A percentile compares a stretch with the other conserved stretches of the same genome.
phyloP scores from a whole-genome alignment of 2,888 invertebrate species.

The Hemicrepidius hirtus region DNA sequence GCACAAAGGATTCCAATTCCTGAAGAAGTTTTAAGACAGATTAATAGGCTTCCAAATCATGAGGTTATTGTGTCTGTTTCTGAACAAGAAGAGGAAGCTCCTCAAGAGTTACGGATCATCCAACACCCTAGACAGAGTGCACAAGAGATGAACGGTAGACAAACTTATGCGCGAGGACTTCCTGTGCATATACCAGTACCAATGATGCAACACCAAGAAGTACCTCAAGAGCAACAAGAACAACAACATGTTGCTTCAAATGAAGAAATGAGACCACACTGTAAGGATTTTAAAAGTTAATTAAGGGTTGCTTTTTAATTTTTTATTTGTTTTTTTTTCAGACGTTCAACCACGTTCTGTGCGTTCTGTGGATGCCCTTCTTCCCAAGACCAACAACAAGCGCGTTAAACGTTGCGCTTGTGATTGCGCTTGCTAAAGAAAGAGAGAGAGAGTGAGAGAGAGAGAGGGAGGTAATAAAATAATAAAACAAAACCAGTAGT shows the following conservation, averaged over 20 bases:
- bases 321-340: constrained; percentile 70
- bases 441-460: too few species aligned
- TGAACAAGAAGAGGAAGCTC: constrained; percentile 54
- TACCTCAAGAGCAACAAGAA: constrained; percentile 54
- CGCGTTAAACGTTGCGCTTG: constrained; percentile 85
- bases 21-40: constrained; percentile 70
- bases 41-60: constrained; percentile 68
- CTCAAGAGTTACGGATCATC: constrained; percentile 61
- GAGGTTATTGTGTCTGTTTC: constrained; percentile 70
- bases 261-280: constrained; percentile 82
- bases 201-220: constrained; percentile 66
- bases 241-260: constrained; percentile 70
- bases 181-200: constrained; percentile 70
- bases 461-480: too few species aligned
- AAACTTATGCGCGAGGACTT: constrained; percentile 68
- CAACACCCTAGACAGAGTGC: constrained; percentile 68
- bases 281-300: constrained; percentile 74
- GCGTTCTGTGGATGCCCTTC: constrained; percentile 67
- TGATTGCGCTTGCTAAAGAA: constrained; percentile 80
- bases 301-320: not conserved
- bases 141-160: constrained; percentile 69
- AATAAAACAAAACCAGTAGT: constrained; percentile 22
- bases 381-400: constrained; percentile 75
- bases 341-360: constrained; percentile 88
- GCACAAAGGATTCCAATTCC: constrained; percentile 73